phyloP scores from a whole-genome alignment of 2,888 invertebrate genomes.

The Synanthedon myopaeformis region DNA sequence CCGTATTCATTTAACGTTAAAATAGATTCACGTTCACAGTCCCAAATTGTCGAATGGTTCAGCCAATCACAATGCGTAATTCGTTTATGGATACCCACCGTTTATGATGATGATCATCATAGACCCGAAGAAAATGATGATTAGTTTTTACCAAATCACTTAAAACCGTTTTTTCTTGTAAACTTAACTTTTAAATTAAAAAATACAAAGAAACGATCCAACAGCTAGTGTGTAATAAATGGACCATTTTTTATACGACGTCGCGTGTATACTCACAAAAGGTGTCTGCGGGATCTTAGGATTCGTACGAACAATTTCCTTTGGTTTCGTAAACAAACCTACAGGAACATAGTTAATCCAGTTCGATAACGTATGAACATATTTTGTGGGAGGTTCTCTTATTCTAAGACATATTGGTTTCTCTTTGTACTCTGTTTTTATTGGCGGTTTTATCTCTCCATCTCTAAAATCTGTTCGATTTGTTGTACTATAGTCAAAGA shows the following conservation, averaged over 20 bases:
- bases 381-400: slow-evolving; percentile 15
- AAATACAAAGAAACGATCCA: too few relatives aligned
- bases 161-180: too few relatives aligned
- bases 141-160: too few relatives aligned
- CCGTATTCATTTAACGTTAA: too few relatives aligned
- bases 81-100: too few relatives aligned
- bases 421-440: slow-evolving; percentile 13
- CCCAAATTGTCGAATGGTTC: too few relatives aligned
- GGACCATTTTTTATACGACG: background rate
- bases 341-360: slow-evolving; percentile 20
- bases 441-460: slow-evolving; percentile 6
- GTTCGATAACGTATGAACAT: slow-evolving; percentile 19
- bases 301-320: slow-evolving; percentile 18
- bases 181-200: too few relatives aligned
- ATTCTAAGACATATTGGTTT: slow-evolving; percentile 9
- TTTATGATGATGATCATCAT: too few relatives aligned
- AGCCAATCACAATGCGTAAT: too few relatives aligned
- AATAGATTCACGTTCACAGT: too few relatives aligned
- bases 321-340: slow-evolving; percentile 15
- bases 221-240: too few relatives aligned
- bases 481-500: slow-evolving; percentile 22
- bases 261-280: slow-evolving; percentile 12
- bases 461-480: slow-evolving; percentile 14
- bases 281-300: slow-evolving; percentile 17
- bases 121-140: too few relatives aligned